Conservation (phyloP, 2,888 invertebrate genomes). For the Seira ritae region DNA sequence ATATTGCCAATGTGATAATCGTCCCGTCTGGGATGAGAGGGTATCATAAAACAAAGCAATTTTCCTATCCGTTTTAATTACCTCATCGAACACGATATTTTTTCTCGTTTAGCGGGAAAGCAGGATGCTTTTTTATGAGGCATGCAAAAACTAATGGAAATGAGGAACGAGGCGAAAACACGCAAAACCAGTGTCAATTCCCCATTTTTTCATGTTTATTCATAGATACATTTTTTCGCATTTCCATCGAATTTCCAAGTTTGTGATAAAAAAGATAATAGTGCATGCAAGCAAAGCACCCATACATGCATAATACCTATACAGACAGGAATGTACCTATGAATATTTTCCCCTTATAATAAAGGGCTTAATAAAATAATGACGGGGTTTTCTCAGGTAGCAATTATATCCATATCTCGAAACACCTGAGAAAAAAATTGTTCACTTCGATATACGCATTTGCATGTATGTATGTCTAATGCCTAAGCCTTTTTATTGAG, state of each 20-base stretch:
- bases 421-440: constrained; percentile 3
- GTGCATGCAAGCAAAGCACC: not conserved
- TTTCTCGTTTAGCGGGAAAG: too few relatives aligned
- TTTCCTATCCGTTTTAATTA: constrained; percentile 17
- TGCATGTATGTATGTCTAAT: not conserved
- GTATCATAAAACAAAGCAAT: constrained; percentile 11
- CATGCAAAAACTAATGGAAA: not conserved
- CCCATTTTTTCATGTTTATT: constrained; percentile 36
- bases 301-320: too few relatives aligned
- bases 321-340: too few relatives aligned
- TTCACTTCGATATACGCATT: too few relatives aligned
- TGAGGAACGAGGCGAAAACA: constrained; percentile 42
- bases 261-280: not conserved
- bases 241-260: not conserved
- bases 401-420: constrained; percentile 21
- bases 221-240: constrained; percentile 30
- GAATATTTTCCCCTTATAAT: not conserved
- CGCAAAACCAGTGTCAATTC: constrained; percentile 54
- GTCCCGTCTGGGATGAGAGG: not conserved
- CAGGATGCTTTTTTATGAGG: not conserved
- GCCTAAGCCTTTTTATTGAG: constrained; percentile 1
- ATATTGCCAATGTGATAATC: constrained; percentile 14
- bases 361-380: constrained; percentile 54
- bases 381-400: constrained; percentile 37
- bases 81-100: constrained; percentile 1